A percentile compares a stretch with the other conserved stretches of the same genome.
Conservation (phyloP, 2,797 vertebrate species). For the Pantherophis vulpinus region DNA sequence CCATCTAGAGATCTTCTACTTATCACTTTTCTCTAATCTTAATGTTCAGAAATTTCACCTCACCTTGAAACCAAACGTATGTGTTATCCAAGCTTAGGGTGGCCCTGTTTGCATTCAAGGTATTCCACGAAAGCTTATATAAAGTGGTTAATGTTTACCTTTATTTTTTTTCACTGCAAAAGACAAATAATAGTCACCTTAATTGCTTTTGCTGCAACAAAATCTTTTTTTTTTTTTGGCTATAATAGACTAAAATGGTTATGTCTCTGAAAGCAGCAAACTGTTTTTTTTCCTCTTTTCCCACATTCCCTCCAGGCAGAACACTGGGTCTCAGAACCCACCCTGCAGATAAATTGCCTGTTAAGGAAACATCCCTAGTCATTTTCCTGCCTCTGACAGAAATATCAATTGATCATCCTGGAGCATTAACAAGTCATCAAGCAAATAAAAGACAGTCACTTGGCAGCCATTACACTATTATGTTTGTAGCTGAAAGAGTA, state of each 20-base stretch:
- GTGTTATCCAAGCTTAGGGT: neutral
- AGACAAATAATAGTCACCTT: neutral
- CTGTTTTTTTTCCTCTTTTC: neutral
- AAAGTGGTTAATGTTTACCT: neutral
- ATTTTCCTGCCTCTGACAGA: neutral
- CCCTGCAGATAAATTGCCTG: neutral
- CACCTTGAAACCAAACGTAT: neutral
- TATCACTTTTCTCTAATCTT: neutral
- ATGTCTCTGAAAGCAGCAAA: neutral
- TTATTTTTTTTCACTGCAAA: neutral
- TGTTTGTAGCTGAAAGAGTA: neutral
- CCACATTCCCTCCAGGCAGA: neutral
- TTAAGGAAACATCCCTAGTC: neutral
- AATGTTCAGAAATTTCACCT: neutral
- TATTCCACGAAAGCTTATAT: neutral
- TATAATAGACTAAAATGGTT: neutral
- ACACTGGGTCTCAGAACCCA: neutral
- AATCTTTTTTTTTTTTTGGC: neutral
- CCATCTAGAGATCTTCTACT: neutral
- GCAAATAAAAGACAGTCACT: neutral
- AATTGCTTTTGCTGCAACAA: neutral
- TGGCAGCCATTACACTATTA: constrained; percentile 3
- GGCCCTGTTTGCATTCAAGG: neutral
- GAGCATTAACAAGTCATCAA: neutral
- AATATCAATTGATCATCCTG: neutral